These are phyloP conservation scores for Ganaspis brasiliensis DNA, from an alignment of 2,888 invertebrate genomes.

Conservation along the genomic window DNA sequence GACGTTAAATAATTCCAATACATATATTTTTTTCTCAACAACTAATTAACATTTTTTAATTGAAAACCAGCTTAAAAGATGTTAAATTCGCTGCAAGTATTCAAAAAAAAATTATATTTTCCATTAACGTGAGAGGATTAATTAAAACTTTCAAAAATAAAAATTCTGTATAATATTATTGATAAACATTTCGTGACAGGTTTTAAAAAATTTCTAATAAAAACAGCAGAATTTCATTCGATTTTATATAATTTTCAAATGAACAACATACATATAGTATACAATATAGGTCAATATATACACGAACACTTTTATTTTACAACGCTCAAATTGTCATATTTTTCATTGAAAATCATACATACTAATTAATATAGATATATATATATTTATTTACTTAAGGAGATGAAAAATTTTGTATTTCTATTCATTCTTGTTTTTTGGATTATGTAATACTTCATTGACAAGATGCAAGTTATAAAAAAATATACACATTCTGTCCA, in stretches of 20 bases:
- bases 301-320: conserved; percentile 29
- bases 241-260: conserved; percentile 25
- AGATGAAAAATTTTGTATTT: conserved; percentile 12
- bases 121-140: too few relatives aligned
- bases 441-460: conserved; percentile 19
- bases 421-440: conserved; percentile 1
- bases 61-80: too few relatives aligned
- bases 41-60: too few relatives aligned
- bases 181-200: background rate
- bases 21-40: too few relatives aligned
- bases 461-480: conserved; percentile 19
- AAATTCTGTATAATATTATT: background rate
- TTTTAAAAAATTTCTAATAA: background rate
- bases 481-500: conserved; percentile 19
- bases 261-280: conserved; percentile 32
- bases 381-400: background rate
- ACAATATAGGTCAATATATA: conserved; percentile 35
- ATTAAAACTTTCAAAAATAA: too few relatives aligned
- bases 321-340: conserved; percentile 15
- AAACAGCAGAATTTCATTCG: background rate
- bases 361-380: conserved; percentile 23
- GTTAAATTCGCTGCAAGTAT: too few relatives aligned
- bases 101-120: too few relatives aligned
- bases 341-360: background rate
- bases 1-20: too few relatives aligned